Percentiles rank a stretch among this genome's conserved stretches.
Evolutionary conservation across 1,140 invertebrate species (phyloP).

Genomic region (Drosophila ogumai): DNA sequence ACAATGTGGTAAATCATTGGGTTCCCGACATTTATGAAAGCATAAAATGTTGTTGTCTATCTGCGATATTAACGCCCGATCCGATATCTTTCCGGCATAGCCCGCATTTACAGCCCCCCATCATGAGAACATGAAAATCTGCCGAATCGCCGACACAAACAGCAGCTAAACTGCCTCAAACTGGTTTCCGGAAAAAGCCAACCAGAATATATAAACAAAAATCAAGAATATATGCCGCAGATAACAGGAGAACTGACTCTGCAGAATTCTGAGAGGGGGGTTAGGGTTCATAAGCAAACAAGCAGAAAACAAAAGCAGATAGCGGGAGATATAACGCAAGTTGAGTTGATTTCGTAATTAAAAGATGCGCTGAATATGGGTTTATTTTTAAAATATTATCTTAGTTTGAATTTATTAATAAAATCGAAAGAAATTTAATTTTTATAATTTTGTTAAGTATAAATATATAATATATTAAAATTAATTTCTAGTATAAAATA

Average conservation of each 20-base stretch:
- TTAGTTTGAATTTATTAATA: no score
- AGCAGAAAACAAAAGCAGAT: constrained; percentile 3
- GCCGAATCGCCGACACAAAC: constrained; percentile 7
- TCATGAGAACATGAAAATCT: constrained; percentile 66
- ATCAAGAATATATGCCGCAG: constrained; percentile 16
- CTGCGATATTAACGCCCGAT: constrained; percentile 17
- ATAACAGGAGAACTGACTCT: constrained; percentile 19
- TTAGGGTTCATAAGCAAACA: background rate
- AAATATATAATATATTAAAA: no score
- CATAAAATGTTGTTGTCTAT: constrained; percentile 29
- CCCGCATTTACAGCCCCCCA: constrained; percentile 32
- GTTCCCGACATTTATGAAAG: constrained; percentile 42
- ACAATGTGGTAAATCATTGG: background rate
- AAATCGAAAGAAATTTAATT: no score
- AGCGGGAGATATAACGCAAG: background rate
- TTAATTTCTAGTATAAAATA: no score
- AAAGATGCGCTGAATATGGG: background rate
- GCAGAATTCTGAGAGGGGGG: background rate
- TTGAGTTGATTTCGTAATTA: background rate
- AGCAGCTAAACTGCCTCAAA: constrained; percentile 34
- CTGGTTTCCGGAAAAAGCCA: constrained; percentile 28
- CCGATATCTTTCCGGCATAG: constrained; percentile 28
- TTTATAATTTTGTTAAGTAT: no score
- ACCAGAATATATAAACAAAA: constrained; percentile 10
- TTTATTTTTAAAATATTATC: background rate